Base-by-base conservation (phyloP, 1,140 invertebrate genomes). In the Rhysida immarginata region DNA sequence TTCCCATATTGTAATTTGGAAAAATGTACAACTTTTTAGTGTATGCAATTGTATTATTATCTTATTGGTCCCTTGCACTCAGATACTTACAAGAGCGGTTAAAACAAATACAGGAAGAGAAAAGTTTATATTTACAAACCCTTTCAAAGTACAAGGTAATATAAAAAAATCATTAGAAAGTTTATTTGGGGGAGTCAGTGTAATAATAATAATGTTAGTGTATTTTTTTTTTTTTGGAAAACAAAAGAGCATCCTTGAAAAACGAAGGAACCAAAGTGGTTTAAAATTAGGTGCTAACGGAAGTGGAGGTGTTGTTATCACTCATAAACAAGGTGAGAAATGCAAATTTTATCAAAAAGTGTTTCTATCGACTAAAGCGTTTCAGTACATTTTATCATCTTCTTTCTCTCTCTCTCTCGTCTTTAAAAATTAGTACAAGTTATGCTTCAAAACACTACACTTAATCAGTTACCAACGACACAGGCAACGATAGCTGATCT, bases 71-170 rank as follows among this genome's bases (percentile, higher is more conserved):
- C n/a, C n/a, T 42, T 23, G 50, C 24, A 41, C 55, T 2, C 48
- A 68, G 65, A 68, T 88, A 82, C 69, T 72, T 90, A 21, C 81
- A 87, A 68, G 85, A 90, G 65, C 77, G 84, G 65, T 68, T 89
- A 26, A 83, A 83, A 61, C 84, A 87, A 65, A 71, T 82, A 58
- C 76, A 85, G 60, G 82, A 85, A 60, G 87, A 91, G 67, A 84
- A 86, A 62, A 79, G 84, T 61, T 71, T 88, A 58, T 66, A 68
- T 14, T 64, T 71, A 63, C 65, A 67, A 26, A 68, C 71, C 21
- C 65, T 68, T 18, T 65, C 69, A 3, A 75, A 73, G 63, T 75
- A 74, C 59, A 73, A 72, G 59, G 70, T 71, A 61, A 49, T 25
- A 51, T 52, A 26, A n/a, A n/a, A n/a, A n/a, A n/a, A n/a, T n/a